Evolutionary conservation across 2,888 invertebrate genomes (phyloP).

Genomic region (Sepiola atlantica): DNA sequence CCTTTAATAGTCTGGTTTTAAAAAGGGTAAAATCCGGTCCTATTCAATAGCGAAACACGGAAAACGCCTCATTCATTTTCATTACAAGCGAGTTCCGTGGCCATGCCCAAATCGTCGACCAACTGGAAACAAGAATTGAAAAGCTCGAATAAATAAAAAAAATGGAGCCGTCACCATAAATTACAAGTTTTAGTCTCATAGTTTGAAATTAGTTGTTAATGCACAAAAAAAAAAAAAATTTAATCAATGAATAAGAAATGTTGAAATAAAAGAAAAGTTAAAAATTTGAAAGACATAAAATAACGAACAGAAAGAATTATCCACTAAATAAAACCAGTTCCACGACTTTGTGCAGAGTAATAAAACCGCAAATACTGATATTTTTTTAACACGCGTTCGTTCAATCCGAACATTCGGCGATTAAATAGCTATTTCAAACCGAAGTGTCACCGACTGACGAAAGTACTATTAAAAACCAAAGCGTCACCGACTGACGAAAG

Average conservation of each 20-base stretch:
- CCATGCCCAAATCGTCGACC: not conserved
- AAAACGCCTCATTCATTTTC: too few relatives aligned
- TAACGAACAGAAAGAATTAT: not conserved
- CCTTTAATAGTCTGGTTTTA: not conserved
- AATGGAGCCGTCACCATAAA: not conserved
- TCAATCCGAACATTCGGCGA: too few relatives aligned
- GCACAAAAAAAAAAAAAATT: not conserved
- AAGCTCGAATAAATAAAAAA: not conserved
- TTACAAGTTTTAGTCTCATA: not conserved
- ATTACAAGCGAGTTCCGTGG: not conserved
- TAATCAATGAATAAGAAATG: not conserved
- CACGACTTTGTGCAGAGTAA: not conserved
- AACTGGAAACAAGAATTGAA: conserved; percentile 2
- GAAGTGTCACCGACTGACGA: too few relatives aligned
- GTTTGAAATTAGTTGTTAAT: not conserved
- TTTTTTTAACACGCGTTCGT: too few relatives aligned
- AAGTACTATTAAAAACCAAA: too few relatives aligned
- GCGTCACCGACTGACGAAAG: too few relatives aligned
- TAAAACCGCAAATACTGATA: too few relatives aligned
- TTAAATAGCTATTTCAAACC: too few relatives aligned
- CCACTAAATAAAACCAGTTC: not conserved
- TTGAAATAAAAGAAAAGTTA: not conserved
- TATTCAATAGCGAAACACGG: not conserved
- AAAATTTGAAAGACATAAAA: not conserved
- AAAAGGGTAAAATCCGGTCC: not conserved